Evolutionary conservation across 2,113 vertebrate genomes (phyloP).

Genomic region (Spilogale gracilis): DNA sequence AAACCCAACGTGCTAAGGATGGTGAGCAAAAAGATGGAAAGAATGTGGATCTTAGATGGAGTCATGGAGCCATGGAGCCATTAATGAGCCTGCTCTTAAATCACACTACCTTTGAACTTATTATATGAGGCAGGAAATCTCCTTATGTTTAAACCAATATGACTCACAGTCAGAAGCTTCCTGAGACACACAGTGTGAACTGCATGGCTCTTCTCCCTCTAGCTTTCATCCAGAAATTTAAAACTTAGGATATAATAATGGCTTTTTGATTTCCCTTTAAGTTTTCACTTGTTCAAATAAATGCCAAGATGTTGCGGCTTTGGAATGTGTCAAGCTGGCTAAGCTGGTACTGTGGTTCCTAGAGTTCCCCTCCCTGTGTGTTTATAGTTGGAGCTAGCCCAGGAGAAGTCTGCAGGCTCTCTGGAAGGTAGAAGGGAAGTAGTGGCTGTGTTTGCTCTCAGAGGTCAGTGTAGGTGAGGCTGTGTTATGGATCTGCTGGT

Average conservation of each 20-base stretch:
- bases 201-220: background rate
- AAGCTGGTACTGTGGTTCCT: background rate
- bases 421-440: background rate
- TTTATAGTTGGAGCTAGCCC: slow-evolving; percentile 16
- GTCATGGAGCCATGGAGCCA: background rate
- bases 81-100: slow-evolving; percentile 1
- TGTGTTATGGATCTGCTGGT: background rate
- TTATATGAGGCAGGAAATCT: background rate
- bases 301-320: background rate
- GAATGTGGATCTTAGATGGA: background rate
- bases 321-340: background rate
- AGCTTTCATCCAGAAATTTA: slow-evolving; percentile 33
- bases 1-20: background rate
- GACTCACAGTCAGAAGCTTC: slow-evolving; percentile 28
- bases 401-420: background rate
- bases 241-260: background rate
- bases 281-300: slow-evolving; percentile 44
- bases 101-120: background rate
- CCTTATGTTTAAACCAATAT: background rate
- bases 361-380: background rate
- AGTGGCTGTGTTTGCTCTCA: background rate
- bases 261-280: slow-evolving; percentile 5
- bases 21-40: background rate
- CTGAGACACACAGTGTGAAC: background rate
- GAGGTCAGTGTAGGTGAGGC: background rate